These are phyloP conservation scores for Heliconius aoede DNA, from an alignment of 2,888 invertebrate species.

Conservation along the genomic window DNA sequence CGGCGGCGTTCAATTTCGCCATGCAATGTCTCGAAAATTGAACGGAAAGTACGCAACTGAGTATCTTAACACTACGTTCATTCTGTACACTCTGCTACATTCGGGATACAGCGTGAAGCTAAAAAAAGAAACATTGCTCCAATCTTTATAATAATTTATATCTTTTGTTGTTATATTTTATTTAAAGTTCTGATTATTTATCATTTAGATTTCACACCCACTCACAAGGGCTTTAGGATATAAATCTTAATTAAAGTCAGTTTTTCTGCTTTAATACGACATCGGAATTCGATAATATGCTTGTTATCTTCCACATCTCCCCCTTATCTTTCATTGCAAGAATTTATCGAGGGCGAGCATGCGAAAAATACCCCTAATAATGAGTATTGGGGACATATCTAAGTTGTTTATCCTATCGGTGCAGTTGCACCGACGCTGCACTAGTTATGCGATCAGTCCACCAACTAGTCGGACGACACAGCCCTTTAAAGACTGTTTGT, in stretches of 20 bases:
- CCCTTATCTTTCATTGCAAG: slow-evolving; percentile 54
- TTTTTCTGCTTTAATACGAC: slow-evolving; percentile 76
- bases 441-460: slow-evolving; percentile 29
- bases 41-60: no score
- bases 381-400: slow-evolving; percentile 71
- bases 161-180: not conserved
- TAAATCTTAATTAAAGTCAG: slow-evolving; percentile 80
- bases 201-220: slow-evolving; percentile 12
- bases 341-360: slow-evolving; percentile 75
- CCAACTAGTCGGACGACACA: slow-evolving; percentile 40
- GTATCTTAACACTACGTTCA: no score
- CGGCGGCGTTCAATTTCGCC: no score
- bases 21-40: no score
- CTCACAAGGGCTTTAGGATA: slow-evolving; percentile 47
- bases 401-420: slow-evolving; percentile 55
- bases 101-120: no score
- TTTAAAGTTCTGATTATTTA: slow-evolving; percentile 3
- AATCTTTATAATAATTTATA: no score
- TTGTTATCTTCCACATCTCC: slow-evolving; percentile 77
- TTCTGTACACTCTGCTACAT: no score
- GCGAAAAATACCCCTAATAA: slow-evolving; percentile 80
- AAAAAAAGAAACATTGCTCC: no score
- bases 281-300: slow-evolving; percentile 81
- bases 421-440: slow-evolving; percentile 40
- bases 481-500: slow-evolving; percentile 40